phyloP scores from a whole-genome alignment of 2,113 vertebrate genomes.

The Saccopteryx leptura region DNA sequence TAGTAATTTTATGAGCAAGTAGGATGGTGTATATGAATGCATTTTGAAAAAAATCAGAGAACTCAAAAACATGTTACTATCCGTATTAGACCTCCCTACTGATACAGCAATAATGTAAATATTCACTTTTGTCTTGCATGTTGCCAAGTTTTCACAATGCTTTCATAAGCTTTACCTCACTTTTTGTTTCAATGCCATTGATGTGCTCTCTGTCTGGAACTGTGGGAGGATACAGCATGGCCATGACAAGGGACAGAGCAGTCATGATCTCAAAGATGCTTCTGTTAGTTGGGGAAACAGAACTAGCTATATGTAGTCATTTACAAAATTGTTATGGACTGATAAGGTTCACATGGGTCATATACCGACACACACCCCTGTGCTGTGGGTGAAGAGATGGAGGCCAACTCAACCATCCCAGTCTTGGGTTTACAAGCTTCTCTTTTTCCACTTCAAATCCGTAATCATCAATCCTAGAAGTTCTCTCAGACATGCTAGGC shows the following conservation, averaged over 20 bases:
- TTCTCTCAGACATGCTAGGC: neutral
- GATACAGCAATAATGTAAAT: neutral
- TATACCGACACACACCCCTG: neutral
- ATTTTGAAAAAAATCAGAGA: slow-evolving; percentile 9
- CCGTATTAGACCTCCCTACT: neutral
- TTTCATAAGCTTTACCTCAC: neutral
- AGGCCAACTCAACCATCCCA: neutral
- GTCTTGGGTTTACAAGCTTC: neutral
- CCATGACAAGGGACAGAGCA: neutral
- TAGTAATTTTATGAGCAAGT: neutral
- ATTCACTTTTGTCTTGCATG: neutral
- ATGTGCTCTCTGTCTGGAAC: neutral
- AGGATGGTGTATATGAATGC: neutral
- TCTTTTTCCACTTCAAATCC: neutral
- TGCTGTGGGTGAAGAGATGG: neutral
- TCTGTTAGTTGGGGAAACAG: neutral
- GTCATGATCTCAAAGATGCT: neutral
- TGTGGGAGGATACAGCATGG: neutral
- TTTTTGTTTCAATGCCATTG: neutral
- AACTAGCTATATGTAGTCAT: neutral
- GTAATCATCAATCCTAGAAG: neutral
- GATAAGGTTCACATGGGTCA: neutral
- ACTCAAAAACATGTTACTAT: neutral
- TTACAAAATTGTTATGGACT: neutral
- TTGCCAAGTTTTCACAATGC: neutral